These are phyloP conservation scores for Oxyruncus cristatus DNA, from an alignment of 2,113 vertebrate genomes.

Conservation along the genomic window DNA sequence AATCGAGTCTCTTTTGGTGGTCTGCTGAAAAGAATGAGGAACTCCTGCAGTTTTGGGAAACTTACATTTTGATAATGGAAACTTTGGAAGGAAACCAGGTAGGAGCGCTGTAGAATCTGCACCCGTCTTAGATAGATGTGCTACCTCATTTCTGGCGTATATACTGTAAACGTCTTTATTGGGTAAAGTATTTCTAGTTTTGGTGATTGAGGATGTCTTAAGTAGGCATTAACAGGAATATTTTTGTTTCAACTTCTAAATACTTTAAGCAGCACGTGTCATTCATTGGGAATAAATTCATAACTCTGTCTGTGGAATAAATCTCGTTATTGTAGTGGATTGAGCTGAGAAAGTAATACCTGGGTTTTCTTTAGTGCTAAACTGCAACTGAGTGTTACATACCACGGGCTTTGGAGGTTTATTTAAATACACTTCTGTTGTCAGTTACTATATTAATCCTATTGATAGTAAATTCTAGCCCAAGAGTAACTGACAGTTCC, in stretches of 20 bases:
- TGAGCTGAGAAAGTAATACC: not conserved
- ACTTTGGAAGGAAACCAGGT: slow-evolving; percentile 97
- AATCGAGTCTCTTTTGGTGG: slow-evolving; percentile 86
- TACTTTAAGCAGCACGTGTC: rapidly evolving
- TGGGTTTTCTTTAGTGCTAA: not conserved
- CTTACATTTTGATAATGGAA: slow-evolving; percentile 90
- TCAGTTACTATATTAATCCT: not conserved
- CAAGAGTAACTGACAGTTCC: rapidly evolving
- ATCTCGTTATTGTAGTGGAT: not conserved
- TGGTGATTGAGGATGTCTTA: rapidly evolving
- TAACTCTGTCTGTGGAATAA: rapidly evolving
- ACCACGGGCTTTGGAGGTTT: not conserved
- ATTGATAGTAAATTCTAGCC: not conserved
- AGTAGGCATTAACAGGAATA: rapidly evolving
- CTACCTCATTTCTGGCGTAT: rapidly evolving
- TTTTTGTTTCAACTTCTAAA: not conserved
- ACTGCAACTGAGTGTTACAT: rapidly evolving
- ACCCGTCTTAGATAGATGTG: rapidly evolving
- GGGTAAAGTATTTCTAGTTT: rapidly evolving
- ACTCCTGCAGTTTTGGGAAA: slow-evolving; percentile 88
- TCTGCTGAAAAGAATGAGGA: slow-evolving; percentile 69
- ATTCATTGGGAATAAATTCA: not conserved
- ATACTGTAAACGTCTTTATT: rapidly evolving
- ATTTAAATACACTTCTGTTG: not conserved
- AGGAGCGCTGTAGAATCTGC: not conserved